phyloP scores from a whole-genome alignment of 2,113 vertebrate genomes.

The Phylloscopus whistleri region DNA sequence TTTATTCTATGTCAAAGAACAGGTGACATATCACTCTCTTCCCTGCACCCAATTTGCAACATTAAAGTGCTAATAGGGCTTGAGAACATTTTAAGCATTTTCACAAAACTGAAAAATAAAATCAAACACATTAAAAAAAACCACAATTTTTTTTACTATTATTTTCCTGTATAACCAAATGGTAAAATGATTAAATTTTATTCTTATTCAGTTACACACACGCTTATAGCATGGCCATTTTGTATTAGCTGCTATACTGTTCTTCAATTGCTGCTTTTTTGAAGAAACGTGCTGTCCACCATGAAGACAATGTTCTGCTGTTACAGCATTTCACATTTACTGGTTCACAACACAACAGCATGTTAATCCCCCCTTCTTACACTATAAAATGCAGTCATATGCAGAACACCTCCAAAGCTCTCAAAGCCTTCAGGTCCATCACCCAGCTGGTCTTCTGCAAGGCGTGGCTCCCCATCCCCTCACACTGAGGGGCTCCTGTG shows the following conservation, averaged over 20 bases:
- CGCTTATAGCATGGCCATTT: neutral
- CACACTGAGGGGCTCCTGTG: neutral
- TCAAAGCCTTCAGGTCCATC: neutral
- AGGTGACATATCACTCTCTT: neutral
- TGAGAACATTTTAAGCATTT: neutral
- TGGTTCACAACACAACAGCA: neutral
- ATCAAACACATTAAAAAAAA: neutral
- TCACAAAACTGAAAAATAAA: neutral
- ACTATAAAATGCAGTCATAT: neutral
- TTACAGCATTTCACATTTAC: neutral
- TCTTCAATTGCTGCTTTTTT: neutral
- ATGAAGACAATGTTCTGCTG: neutral
- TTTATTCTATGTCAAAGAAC: neutral
- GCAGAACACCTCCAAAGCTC: neutral
- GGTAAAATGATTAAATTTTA: neutral
- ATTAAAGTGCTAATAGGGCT: neutral
- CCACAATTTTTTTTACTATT: neutral
- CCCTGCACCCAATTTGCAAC: neutral
- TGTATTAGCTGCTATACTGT: neutral
- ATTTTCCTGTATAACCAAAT: neutral
- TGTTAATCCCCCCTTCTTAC: neutral
- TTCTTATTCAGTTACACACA: neutral
- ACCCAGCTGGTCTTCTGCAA: fast-evolving
- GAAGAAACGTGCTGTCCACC: neutral
- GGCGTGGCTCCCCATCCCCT: fast-evolving